phyloP scores from a whole-genome alignment of 2,888 invertebrate species.

The Amiota mariae region DNA sequence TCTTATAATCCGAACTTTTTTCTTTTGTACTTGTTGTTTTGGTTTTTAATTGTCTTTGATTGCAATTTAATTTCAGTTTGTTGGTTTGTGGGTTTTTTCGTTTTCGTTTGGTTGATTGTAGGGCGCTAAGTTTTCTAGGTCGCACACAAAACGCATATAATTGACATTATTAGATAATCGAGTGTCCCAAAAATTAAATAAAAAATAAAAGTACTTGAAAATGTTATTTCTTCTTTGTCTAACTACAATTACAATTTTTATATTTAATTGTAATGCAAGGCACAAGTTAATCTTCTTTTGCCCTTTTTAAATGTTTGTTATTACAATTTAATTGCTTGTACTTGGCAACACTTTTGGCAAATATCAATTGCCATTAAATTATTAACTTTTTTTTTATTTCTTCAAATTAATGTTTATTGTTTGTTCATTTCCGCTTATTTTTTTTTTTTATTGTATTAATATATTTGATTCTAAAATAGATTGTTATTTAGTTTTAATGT shows the following conservation, averaged over 20 bases:
- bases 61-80: neutral
- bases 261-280: slow-evolving; percentile 51
- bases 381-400: slow-evolving; percentile 40
- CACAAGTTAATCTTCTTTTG: slow-evolving; percentile 47
- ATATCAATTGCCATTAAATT: slow-evolving; percentile 48
- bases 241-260: no score
- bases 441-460: slow-evolving; percentile 9
- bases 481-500: slow-evolving; percentile 19
- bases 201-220: slow-evolving; percentile 40
- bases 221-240: slow-evolving; percentile 29
- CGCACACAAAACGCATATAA: slow-evolving; percentile 55
- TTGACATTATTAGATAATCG: slow-evolving; percentile 62
- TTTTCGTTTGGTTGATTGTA: neutral
- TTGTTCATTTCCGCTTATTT: slow-evolving; percentile 1
- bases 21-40: slow-evolving; percentile 1
- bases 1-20: neutral
- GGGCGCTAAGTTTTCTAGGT: slow-evolving; percentile 57
- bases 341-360: slow-evolving; percentile 16
- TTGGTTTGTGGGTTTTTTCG: no score
- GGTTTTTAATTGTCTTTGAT: slow-evolving; percentile 19
- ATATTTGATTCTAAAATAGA: neutral
- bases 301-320: slow-evolving; percentile 32
- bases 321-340: slow-evolving; percentile 45
- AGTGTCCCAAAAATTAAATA: slow-evolving; percentile 39
- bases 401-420: neutral